Evolutionary conservation across 2,888 invertebrate species (phyloP), one percentile per base, ranked within the genome.

Genomic region (Parochlus steinenii): DNA sequence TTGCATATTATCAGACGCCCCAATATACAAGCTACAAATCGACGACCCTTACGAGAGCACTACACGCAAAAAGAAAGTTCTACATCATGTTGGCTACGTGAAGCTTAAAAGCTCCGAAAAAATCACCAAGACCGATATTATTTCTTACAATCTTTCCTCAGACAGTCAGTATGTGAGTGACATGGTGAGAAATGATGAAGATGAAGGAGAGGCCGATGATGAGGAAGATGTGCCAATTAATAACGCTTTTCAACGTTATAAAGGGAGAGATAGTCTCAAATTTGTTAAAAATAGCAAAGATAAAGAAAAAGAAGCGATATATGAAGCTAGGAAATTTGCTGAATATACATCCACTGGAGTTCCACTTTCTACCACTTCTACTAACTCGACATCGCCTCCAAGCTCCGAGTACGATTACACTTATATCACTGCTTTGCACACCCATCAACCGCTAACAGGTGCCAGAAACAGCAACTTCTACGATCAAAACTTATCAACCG

Each of bases 1-100:
- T 43, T 68, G 68, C 44, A 65, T 62, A 6, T 62, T 68, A 33
- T 62, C 66, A 10, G 68, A 72, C 43, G 66, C 66, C 15, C 66
- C 71, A 0, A 67, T 67, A 33, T 75, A 76, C 49, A 72, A 69
- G 47, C 64, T 75, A 35, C 58, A 65, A 12, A 62, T 72, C 39
- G 70, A 73, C 52, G 60, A 63, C 44, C 57, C 62, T 29, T 63
- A 58, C 48, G 62, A 61, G 12, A 22, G 28, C 6, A 25, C 15
- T 3, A 47, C 51, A 6, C 31, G 47, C 48, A 39, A 48, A 45
- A 31, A 51, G 46, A 17, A 52, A 52, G 30, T 25, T 22, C 4
- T 39, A 16, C 34, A 28, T 15, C 35, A 58, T 29, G 32, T 31
- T 27, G 56, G 56, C 12, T 57, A 55, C 39, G 51, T 57, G 25